These are phyloP conservation scores for Meiosimyza platycephala DNA, from an alignment of 2,888 invertebrate species.

Conservation along the genomic window DNA sequence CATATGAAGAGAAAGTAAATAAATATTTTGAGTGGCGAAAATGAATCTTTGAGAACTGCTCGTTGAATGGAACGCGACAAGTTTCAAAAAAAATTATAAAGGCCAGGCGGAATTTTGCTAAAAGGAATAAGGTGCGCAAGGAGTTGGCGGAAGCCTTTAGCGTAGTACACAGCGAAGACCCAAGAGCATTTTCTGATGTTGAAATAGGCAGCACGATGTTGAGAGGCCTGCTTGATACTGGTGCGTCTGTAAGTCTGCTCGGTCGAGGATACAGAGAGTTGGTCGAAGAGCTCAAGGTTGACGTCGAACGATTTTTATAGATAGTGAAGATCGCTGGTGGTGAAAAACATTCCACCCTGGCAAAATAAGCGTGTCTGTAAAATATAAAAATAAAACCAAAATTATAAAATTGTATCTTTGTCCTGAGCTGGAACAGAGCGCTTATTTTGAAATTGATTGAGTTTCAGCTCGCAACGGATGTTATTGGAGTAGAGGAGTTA, in stretches of 20 bases:
- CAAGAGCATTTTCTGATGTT: slow-evolving; percentile 2
- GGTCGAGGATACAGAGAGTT: slow-evolving; percentile 27
- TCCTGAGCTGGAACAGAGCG: slow-evolving; percentile 21
- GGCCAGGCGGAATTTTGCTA: neutral
- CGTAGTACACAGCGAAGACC: neutral
- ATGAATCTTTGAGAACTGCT: neutral
- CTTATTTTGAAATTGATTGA: slow-evolving; percentile 24
- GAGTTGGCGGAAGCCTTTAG: neutral
- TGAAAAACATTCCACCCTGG: slow-evolving; percentile 9
- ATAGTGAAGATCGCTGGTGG: slow-evolving; percentile 18
- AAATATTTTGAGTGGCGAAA: neutral
- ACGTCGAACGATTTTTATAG: slow-evolving; percentile 4
- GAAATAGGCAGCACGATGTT: neutral
- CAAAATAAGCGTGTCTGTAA: neutral
- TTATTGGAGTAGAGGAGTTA: neutral
- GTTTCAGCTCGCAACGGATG: neutral
- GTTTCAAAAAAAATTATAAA: neutral
- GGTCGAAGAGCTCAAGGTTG: neutral
- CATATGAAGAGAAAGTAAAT: neutral
- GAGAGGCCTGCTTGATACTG: slow-evolving; percentile 32
- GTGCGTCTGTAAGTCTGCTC: slow-evolving; percentile 20
- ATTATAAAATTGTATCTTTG: neutral
- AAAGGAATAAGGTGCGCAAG: neutral
- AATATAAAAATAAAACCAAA: neutral
- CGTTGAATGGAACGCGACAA: neutral